These are phyloP conservation scores for Decapterus maruadsi DNA, from an alignment of 2,797 vertebrate genomes.

Conservation along the genomic window DNA sequence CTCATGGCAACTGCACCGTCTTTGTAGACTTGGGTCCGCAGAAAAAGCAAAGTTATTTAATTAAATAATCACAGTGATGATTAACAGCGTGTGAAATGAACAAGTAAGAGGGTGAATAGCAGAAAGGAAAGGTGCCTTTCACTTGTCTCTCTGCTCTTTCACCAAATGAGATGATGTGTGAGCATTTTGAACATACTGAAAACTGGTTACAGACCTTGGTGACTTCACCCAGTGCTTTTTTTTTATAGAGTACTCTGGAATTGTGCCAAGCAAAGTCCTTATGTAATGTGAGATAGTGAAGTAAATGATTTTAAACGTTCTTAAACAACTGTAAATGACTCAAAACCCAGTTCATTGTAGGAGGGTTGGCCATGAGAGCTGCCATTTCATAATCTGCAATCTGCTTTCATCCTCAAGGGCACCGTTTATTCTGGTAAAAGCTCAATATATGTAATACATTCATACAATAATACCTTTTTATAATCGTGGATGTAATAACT, in stretches of 20 bases:
- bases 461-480: neutral
- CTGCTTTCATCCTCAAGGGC: constrained; percentile 26
- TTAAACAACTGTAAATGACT: constrained; percentile 44
- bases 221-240: neutral
- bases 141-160: constrained; percentile 51
- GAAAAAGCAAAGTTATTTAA: constrained; percentile 65
- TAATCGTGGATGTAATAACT: neutral
- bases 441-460: constrained; percentile 1
- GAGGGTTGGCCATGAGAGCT: constrained; percentile 31
- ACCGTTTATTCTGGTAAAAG: constrained; percentile 10
- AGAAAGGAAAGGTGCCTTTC: constrained; percentile 72
- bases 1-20: constrained; percentile 55
- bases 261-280: constrained; percentile 1
- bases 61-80: constrained; percentile 78
- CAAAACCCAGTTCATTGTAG: constrained; percentile 25
- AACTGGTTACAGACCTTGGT: constrained; percentile 24
- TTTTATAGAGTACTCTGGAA: neutral
- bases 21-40: constrained; percentile 37
- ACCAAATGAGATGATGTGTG: constrained; percentile 51
- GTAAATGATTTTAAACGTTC: constrained; percentile 12
- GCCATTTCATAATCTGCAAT: constrained; percentile 18
- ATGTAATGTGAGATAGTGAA: neutral
- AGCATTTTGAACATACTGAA: constrained; percentile 41
- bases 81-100: constrained; percentile 82
- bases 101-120: constrained; percentile 61